Conservation (phyloP, 2,113 vertebrate genomes). For the Hucho hucho region DNA sequence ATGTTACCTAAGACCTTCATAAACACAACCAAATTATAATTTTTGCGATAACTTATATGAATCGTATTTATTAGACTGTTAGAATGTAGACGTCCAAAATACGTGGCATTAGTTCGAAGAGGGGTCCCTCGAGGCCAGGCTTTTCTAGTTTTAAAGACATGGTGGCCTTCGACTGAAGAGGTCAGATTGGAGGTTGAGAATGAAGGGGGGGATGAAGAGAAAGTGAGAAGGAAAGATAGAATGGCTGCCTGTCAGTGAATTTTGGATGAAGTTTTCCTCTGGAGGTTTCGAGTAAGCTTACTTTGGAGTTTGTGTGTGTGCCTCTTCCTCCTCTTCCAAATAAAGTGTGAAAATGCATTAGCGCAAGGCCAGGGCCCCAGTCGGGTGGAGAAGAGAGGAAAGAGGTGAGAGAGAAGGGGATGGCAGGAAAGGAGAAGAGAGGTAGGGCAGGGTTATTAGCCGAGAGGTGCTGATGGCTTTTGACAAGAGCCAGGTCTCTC, state of each 20-base stretch:
- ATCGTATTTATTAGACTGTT: no score
- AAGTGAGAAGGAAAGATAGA: not conserved
- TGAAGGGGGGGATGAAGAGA: not conserved
- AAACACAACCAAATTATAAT: no score
- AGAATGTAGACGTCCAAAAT: not conserved
- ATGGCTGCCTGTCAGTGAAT: constrained; percentile 12
- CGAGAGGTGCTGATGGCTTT: constrained; percentile 25
- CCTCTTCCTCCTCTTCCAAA: constrained; percentile 34
- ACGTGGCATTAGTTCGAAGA: no score
- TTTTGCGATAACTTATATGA: no score
- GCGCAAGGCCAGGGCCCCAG: constrained; percentile 39
- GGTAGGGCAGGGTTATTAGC: constrained; percentile 20
- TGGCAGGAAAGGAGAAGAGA: not conserved
- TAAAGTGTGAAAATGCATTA: constrained; percentile 60
- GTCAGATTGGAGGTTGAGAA: not conserved
- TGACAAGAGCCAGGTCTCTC: constrained; percentile 33
- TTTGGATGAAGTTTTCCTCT: constrained; percentile 8
- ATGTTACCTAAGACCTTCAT: no score
- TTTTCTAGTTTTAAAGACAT: not conserved
- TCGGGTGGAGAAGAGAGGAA: not conserved
- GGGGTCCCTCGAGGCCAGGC: no score
- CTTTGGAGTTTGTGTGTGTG: constrained; percentile 9
- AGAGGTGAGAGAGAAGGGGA: constrained; percentile 6
- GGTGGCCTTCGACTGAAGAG: not conserved
- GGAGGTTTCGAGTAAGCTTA: constrained; percentile 21